These are phyloP conservation scores for Cotesia glomerata DNA, from an alignment of 1,140 invertebrate species.

Conservation along the genomic window DNA sequence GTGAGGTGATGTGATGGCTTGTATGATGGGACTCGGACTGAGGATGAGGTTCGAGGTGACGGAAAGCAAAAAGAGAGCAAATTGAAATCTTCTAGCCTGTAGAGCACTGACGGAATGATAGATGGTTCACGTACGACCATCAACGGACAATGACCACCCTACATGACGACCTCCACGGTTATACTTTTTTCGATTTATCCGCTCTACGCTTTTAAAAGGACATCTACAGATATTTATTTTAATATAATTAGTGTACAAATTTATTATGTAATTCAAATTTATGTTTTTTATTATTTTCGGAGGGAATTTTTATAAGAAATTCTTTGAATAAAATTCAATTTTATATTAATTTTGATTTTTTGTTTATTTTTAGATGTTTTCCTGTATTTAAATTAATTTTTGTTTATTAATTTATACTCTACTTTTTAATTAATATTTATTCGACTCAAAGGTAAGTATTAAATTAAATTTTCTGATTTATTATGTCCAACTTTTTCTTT, in stretches of 20 bases:
- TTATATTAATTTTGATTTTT: too few species aligned
- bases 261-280: neutral
- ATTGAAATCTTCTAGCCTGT: slow-evolving; percentile 58
- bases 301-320: neutral
- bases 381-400: too few species aligned
- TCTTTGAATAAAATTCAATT: neutral
- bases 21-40: too few species aligned
- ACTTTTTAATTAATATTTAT: too few species aligned
- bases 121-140: slow-evolving; percentile 42
- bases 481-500: too few species aligned
- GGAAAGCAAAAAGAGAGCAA: slow-evolving; percentile 60
- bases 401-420: too few species aligned
- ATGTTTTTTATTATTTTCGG: neutral
- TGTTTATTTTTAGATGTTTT: too few species aligned
- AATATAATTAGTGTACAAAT: neutral
- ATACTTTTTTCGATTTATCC: neutral
- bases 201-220: neutral
- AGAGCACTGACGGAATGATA: slow-evolving; percentile 57
- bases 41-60: too few species aligned
- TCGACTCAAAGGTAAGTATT: too few species aligned
- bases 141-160: slow-evolving; percentile 21
- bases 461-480: too few species aligned
- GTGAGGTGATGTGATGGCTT: too few species aligned
- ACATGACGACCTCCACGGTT: slow-evolving; percentile 8
- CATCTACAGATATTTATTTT: too few species aligned